These are phyloP conservation scores for Gasterosteus aculeatus DNA, from an alignment of 2,113 vertebrate genomes.

Conservation along the genomic window DNA sequence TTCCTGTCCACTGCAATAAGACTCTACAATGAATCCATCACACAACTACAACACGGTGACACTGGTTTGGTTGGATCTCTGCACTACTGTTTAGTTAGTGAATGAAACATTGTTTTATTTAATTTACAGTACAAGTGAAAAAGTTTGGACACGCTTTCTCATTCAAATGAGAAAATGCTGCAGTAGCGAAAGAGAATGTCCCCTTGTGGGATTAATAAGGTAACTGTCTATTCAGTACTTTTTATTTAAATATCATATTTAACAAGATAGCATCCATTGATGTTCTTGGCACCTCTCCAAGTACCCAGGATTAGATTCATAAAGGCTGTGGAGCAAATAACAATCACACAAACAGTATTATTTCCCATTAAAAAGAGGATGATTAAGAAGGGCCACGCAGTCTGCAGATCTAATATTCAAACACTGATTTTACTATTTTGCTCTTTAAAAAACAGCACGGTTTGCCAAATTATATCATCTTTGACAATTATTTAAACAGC, in stretches of 20 bases:
- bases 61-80: too few relatives aligned
- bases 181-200: too few relatives aligned
- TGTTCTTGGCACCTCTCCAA: conserved; percentile 24
- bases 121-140: too few relatives aligned
- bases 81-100: too few relatives aligned
- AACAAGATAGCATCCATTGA: conserved; percentile 13
- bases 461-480: background rate
- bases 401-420: background rate
- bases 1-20: too few relatives aligned
- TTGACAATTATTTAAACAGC: background rate
- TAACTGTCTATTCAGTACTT: too few relatives aligned
- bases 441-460: background rate
- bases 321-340: background rate
- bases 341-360: background rate
- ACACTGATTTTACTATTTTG: background rate
- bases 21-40: too few relatives aligned
- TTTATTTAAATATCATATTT: conserved; percentile 19
- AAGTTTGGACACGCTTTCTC: too few relatives aligned
- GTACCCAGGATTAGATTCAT: conserved; percentile 1
- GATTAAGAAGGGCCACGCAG: background rate
- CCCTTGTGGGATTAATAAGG: too few relatives aligned
- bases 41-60: too few relatives aligned
- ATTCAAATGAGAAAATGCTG: too few relatives aligned
- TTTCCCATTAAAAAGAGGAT: background rate
- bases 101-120: too few relatives aligned